A percentile compares a stretch with the other conserved stretches of the same genome.
These are phyloP conservation scores for Aplysina aerophoba DNA, from an alignment of 37 sponge, comb jelly and placozoan species.

Conservation along the genomic window DNA sequence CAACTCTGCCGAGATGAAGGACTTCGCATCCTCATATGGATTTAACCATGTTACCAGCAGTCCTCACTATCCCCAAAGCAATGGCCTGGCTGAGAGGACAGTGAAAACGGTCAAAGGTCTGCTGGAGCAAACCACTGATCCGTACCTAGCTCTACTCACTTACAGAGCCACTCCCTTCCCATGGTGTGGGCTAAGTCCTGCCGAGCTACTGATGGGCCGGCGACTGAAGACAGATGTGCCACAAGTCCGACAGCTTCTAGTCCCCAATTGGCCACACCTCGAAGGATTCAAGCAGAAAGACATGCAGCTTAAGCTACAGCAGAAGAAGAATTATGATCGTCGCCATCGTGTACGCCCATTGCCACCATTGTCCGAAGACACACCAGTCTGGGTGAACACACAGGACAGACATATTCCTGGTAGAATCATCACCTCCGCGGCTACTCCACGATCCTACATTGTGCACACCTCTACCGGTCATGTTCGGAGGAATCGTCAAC, in stretches of 20 bases:
- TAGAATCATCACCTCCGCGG: neutral
- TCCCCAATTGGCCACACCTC: constrained; percentile 8
- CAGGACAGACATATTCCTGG: constrained; percentile 1
- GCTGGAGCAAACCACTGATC: neutral
- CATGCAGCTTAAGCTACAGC: neutral
- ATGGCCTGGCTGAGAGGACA: constrained; percentile 26
- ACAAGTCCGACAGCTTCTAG: neutral
- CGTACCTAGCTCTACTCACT: neutral
- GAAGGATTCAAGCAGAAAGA: constrained; percentile 1
- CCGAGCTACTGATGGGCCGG: constrained; percentile 20
- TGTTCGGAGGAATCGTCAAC: constrained; percentile 6
- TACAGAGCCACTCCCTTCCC: constrained; percentile 34
- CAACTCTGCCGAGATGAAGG: constrained; percentile 21
- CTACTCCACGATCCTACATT: constrained; percentile 18
- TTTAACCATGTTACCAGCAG: constrained; percentile 56
- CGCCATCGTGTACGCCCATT: neutral
- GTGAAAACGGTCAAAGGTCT: constrained; percentile 27
- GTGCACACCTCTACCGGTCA: neutral
- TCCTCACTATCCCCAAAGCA: constrained; percentile 41
- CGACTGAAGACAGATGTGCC: constrained; percentile 18
- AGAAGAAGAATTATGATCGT: neutral
- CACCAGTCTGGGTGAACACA: constrained; percentile 17
- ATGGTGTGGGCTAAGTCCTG: constrained; percentile 22
- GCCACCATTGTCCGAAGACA: neutral
- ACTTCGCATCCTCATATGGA: constrained; percentile 52